These are phyloP conservation scores for Limnephilus auricula DNA, from an alignment of 2,888 invertebrate genomes.

Conservation along the genomic window DNA sequence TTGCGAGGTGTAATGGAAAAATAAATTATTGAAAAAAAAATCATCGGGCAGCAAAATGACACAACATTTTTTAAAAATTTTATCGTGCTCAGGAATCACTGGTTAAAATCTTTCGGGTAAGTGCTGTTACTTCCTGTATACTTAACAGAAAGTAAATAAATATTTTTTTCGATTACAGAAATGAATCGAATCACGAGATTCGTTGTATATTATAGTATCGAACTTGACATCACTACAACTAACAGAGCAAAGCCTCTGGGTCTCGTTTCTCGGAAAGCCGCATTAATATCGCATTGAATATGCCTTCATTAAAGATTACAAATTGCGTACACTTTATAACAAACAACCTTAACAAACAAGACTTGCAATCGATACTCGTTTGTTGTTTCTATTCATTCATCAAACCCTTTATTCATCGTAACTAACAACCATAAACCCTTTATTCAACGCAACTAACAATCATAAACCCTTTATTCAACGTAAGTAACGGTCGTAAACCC, in stretches of 20 bases:
- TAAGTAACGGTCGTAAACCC: not conserved
- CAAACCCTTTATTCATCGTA: not conserved
- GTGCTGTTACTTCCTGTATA: too few species aligned
- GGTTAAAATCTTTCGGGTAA: too few species aligned
- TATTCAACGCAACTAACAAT: not conserved
- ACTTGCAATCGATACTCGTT: slow-evolving; percentile 5
- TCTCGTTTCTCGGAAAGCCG: not conserved
- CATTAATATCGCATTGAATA: slow-evolving; percentile 16
- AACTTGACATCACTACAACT: not conserved
- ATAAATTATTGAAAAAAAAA: too few species aligned
- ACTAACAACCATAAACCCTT: not conserved
- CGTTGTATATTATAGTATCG: not conserved
- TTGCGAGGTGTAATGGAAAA: too few species aligned
- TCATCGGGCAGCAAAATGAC: too few species aligned
- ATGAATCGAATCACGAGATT: not conserved
- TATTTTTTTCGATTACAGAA: not conserved
- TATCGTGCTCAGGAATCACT: too few species aligned
- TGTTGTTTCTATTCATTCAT: slow-evolving; percentile 10
- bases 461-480: not conserved
- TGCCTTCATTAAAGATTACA: slow-evolving; percentile 22
- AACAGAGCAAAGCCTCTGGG: not conserved
- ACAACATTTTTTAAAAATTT: too few species aligned
- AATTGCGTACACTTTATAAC: slow-evolving; percentile 19
- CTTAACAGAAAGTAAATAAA: too few species aligned
- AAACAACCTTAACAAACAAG: slow-evolving; percentile 16